Evolutionary conservation across 2,113 vertebrate genomes (phyloP).

Genomic region (Acanthisitta chloris): DNA sequence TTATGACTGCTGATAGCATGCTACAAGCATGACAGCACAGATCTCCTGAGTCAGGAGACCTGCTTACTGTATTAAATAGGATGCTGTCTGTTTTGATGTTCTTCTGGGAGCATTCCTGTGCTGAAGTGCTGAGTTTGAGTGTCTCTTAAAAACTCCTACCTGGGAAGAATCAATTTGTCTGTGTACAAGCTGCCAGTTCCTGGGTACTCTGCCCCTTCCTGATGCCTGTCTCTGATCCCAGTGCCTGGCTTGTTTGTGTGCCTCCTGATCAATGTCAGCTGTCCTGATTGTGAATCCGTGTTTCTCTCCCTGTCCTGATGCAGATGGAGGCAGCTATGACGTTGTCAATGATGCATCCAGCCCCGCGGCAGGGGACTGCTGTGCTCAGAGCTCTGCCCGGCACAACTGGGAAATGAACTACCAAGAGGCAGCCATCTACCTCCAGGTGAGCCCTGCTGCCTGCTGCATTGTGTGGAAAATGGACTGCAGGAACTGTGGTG

Average conservation of each 20-base stretch:
- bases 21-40: not conserved
- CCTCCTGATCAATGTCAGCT: not conserved
- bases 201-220: not conserved
- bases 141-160: not conserved
- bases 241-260: not conserved
- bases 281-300: not conserved
- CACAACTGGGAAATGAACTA: slow-evolving; percentile 97
- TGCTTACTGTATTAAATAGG: not conserved
- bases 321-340: slow-evolving; percentile 81
- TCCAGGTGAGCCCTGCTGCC: slow-evolving; percentile 82
- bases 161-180: not conserved
- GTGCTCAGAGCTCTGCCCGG: slow-evolving; percentile 67
- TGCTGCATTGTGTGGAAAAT: fast-evolving
- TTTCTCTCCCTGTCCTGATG: slow-evolving; percentile 3
- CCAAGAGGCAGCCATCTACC: slow-evolving; percentile 97
- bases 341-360: slow-evolving; percentile 71
- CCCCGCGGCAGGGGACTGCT: slow-evolving; percentile 73
- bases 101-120: not conserved
- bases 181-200: not conserved
- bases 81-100: not conserved
- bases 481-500: fast-evolving
- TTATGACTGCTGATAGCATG: not conserved
- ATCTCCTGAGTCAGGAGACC: not conserved
- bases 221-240: not conserved
- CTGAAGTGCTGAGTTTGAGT: not conserved